Evolutionary conservation across 2,113 vertebrate species (phyloP), one percentile per base, ranked within the genome.

Genomic region (Pholis gunnellus): DNA sequence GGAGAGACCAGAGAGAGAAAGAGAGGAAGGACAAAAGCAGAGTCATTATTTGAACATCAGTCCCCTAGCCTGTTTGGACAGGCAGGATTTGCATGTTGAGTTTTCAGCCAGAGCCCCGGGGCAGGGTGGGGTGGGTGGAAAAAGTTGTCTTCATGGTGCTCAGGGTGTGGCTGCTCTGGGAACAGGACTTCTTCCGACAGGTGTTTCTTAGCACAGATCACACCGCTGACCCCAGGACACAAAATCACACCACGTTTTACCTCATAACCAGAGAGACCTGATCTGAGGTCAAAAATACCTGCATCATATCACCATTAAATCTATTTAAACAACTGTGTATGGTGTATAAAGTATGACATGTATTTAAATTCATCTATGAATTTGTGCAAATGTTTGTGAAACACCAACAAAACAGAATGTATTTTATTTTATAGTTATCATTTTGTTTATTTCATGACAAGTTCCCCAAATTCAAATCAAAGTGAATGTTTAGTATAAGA

Each of bases 1-100:
- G 80, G 61, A 61, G 69, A 76, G 72, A 87, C 48, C 22, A 87
- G 77, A 80, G 81, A 10, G 34, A 77, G 64, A 71, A 18, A 63
- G 44, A 63, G 64, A 56, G 63, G 61, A 44, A 81, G 81, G 79
- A 89, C 85, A 78, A 89, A 87, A 73, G 78, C 66, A 15, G 65
- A 79, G 84, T 86, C 79, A 72, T 87, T 88, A 85, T 93, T 88
- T 85, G 83, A 85, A 88, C 81, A 87, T 89, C 61, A 79, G 79
- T 78, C 70, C 80, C 69, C 78, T 46, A 40, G 78, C 88, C 81
- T 91, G 92, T 90, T 92, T 90, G 85, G 83, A 91, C 92, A 88
- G 72, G 89, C 83, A 87, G 80, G 76, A 87, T 92, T 91, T 93
- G 84, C 81, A 88, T 88, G 84, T 87, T 90, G 81, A 85, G 81